Conservation (phyloP, 2,888 invertebrate genomes). For the Dynastes grantii region DNA sequence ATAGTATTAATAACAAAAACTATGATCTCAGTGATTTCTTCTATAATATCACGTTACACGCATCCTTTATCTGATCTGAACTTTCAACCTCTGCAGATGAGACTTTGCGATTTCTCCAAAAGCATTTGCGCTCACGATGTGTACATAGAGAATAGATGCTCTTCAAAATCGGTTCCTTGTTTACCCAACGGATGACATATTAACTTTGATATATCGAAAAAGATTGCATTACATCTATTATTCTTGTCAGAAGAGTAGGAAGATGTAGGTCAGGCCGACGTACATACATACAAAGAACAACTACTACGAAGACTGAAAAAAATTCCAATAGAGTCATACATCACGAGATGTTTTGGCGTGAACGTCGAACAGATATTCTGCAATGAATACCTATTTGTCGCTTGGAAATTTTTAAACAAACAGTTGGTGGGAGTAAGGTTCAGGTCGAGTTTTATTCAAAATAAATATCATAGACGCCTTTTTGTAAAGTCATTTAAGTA, state of each 20-base stretch:
- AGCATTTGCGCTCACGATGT: not conserved
- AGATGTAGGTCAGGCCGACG: not conserved
- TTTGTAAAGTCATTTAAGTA: too few relatives aligned
- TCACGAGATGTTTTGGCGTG: not conserved
- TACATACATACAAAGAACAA: not conserved
- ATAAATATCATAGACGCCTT: too few relatives aligned
- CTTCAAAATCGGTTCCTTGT: not conserved
- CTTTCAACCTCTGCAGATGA: not conserved
- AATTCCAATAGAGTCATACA: not conserved
- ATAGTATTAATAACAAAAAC: too few relatives aligned
- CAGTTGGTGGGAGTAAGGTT: not conserved
- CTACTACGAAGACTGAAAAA: not conserved
- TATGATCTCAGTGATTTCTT: not conserved
- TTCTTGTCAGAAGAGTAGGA: not conserved
- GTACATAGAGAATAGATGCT: not conserved
- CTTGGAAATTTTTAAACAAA: not conserved
- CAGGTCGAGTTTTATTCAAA: too few relatives aligned
- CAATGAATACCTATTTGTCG: too few relatives aligned
- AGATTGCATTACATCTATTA: slow-evolving; percentile 3
- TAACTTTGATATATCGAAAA: not conserved
- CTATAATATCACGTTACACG: slow-evolving; percentile 14
- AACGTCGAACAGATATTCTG: not conserved
- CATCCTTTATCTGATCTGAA: slow-evolving; percentile 1
- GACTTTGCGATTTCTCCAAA: not conserved
- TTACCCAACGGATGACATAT: not conserved